These are phyloP conservation scores for Actinia tenebrosa DNA, from an alignment of 64 coral and sea anemone species.

Conservation along the genomic window DNA sequence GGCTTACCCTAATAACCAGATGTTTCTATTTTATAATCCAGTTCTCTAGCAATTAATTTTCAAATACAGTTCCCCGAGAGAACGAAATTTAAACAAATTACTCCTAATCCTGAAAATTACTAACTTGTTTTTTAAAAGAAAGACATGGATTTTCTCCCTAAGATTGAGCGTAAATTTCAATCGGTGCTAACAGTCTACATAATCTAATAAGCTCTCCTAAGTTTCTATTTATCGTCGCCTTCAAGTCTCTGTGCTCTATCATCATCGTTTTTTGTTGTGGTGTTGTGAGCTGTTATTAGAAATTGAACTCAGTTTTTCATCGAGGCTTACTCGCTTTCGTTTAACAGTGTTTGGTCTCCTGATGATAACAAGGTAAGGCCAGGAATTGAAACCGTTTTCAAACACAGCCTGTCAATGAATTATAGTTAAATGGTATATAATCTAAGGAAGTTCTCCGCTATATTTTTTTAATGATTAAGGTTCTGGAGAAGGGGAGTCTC, in stretches of 20 bases:
- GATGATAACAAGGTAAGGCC: not conserved
- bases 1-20: not conserved
- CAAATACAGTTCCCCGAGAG: not conserved
- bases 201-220: not conserved
- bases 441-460: slow-evolving; percentile 2
- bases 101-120: not conserved
- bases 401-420: not conserved
- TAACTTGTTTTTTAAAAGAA: not conserved
- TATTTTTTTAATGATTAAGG: slow-evolving; percentile 8
- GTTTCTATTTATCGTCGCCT: not conserved
- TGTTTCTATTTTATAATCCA: not conserved
- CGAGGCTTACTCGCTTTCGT: not conserved
- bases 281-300: not conserved
- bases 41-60: not conserved
- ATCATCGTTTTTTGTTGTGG: not conserved
- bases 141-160: not conserved
- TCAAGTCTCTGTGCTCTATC: not conserved
- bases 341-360: not conserved
- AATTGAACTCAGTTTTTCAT: not conserved
- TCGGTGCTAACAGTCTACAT: not conserved
- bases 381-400: not conserved
- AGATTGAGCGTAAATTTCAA: not conserved
- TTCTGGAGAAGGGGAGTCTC: not conserved
- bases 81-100: not conserved
- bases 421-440: not conserved